Percentiles rank a stretch among this genome's conserved stretches.
Evolutionary conservation across 2,113 vertebrate genomes (phyloP).

Genomic region (Thunnus maccoyii): DNA sequence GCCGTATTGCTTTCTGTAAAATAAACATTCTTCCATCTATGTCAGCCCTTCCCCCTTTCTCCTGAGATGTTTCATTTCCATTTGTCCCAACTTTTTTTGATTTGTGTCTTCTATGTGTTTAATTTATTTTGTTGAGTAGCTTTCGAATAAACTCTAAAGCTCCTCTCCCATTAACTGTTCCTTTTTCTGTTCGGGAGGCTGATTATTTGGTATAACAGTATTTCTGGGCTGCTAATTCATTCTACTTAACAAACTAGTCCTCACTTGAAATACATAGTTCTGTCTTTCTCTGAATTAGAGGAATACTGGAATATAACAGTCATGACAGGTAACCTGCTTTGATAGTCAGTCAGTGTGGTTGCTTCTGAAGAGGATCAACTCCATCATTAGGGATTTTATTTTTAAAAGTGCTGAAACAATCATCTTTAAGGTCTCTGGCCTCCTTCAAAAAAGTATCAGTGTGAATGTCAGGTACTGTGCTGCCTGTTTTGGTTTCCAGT

Average conservation of each 20-base stretch:
- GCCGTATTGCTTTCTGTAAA: conserved; percentile 88
- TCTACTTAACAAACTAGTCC: not conserved
- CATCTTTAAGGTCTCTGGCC: not conserved
- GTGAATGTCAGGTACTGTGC: too few relatives aligned
- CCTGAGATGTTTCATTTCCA: conserved; percentile 63
- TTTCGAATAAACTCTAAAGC: conserved; percentile 79
- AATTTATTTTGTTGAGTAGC: conserved; percentile 74
- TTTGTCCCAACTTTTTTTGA: conserved; percentile 46
- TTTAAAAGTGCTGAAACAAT: not conserved
- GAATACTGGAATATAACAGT: not conserved
- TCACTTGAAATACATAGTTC: not conserved
- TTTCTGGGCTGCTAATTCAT: not conserved
- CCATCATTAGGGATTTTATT: not conserved
- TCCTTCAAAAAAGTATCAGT: too few relatives aligned
- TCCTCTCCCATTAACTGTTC: conserved; percentile 57
- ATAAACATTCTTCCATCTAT: conserved; percentile 91
- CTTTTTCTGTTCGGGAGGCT: conserved; percentile 59
- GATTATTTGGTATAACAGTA: not conserved
- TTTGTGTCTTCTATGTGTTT: conserved; percentile 51
- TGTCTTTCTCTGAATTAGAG: not conserved
- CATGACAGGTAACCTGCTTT: not conserved
- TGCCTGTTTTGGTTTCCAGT: too few relatives aligned
- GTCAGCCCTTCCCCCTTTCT: conserved; percentile 64
- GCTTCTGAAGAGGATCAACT: not conserved
- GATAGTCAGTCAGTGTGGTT: not conserved